A percentile compares a stretch with the other conserved stretches of the same genome.
These are phyloP conservation scores for Salvelinus fontinalis DNA, from an alignment of 2,113 vertebrate genomes.

Conservation along the genomic window DNA sequence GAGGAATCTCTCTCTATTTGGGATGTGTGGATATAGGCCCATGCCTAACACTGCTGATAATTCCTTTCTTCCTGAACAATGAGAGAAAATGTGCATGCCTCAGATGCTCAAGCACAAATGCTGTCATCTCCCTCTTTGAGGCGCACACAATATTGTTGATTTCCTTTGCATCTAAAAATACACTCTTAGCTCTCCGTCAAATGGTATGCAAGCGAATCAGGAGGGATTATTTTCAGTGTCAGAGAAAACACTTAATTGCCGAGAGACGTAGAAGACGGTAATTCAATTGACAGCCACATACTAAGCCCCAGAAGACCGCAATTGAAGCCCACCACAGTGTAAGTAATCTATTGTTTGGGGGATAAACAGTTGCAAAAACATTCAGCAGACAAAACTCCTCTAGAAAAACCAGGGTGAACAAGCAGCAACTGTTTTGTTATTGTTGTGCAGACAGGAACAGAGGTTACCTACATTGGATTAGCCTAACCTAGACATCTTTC, in stretches of 20 bases:
- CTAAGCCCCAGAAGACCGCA: not conserved
- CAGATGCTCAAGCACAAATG: conserved; percentile 30
- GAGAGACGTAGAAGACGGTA: not conserved
- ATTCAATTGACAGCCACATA: conserved; percentile 23
- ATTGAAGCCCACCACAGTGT: not conserved
- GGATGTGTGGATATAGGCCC: not conserved
- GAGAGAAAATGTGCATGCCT: conserved; percentile 19
- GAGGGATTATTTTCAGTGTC: conserved; percentile 5
- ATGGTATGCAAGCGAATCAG: conserved; percentile 13
- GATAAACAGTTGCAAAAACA: not conserved
- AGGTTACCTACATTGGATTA: not conserved
- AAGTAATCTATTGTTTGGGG: conserved; percentile 10
- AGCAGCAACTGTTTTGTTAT: not conserved
- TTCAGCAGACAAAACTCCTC: not conserved
- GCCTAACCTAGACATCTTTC: not conserved
- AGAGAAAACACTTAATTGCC: conserved; percentile 7
- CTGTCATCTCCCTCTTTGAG: not conserved
- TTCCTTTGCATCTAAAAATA: conserved; percentile 46
- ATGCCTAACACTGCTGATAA: not conserved
- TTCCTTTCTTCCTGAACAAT: conserved; percentile 13
- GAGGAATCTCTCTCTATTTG: not conserved
- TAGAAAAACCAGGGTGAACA: not conserved
- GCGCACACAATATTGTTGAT: conserved; percentile 26
- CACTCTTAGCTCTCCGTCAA: conserved; percentile 18
- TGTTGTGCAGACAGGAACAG: not conserved